Percentiles rank a stretch among this genome's conserved stretches.
phyloP scores from a whole-genome alignment of 2,888 invertebrate species.

The Petrolisthes cinctipes region DNA sequence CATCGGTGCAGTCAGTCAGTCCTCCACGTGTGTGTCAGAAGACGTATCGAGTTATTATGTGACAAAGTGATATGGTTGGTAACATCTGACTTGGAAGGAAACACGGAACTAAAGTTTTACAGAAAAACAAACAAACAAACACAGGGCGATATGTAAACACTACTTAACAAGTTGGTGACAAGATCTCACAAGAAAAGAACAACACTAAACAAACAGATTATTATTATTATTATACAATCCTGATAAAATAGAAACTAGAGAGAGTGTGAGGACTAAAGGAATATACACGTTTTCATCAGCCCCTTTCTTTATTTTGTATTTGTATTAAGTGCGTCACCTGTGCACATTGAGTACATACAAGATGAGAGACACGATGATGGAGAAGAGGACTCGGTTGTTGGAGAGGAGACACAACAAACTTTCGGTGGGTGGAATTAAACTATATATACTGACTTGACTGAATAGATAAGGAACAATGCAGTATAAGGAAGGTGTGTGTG shows the following conservation, averaged over 20 bases:
- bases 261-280: too few species aligned
- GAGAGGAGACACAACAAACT: slow-evolving; percentile 25
- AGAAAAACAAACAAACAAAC: too few species aligned
- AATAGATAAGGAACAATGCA: too few species aligned
- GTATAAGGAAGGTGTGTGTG: not conserved
- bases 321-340: not conserved
- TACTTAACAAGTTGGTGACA: too few species aligned
- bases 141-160: too few species aligned
- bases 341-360: slow-evolving; percentile 26
- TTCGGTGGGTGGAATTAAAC: not conserved
- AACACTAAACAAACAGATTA: not conserved
- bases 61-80: not conserved
- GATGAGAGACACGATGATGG: slow-evolving; percentile 25
- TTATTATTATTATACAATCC: not conserved
- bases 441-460: not conserved
- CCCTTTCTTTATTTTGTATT: too few species aligned
- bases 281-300: too few species aligned
- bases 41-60: not conserved
- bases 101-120: too few species aligned
- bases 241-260: too few species aligned
- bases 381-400: slow-evolving; percentile 13
- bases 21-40: not conserved
- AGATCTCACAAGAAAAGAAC: not conserved
- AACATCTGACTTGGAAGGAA: too few species aligned
- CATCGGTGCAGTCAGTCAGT: not conserved